phyloP scores from a whole-genome alignment of 2,797 vertebrate genomes.

The Hydrophis major region DNA sequence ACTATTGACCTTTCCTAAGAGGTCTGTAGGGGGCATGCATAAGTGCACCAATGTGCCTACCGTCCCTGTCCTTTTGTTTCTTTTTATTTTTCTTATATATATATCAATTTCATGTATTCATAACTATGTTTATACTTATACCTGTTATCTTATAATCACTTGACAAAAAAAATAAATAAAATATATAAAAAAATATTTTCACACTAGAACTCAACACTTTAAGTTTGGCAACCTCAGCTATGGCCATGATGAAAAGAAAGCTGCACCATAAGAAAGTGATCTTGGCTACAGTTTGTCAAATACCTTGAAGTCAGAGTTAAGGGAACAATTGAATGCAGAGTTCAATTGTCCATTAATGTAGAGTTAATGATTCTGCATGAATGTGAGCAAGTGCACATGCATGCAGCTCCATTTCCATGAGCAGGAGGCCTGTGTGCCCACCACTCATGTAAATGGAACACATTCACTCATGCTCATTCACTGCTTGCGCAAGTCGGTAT shows the following conservation, averaged over 20 bases:
- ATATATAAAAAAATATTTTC: neutral
- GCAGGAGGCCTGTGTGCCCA: neutral
- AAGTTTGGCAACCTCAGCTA: neutral
- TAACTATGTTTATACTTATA: too few species aligned
- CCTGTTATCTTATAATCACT: too few species aligned
- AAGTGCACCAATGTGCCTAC: too few species aligned
- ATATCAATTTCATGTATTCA: too few species aligned
- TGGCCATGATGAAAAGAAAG: neutral
- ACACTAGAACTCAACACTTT: neutral
- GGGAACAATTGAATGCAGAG: neutral
- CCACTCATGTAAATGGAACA: neutral
- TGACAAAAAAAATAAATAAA: too few species aligned
- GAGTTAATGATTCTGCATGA: neutral
- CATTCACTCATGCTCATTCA: too few species aligned
- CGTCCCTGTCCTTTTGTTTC: too few species aligned
- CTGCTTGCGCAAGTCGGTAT: neutral
- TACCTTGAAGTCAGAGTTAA: neutral
- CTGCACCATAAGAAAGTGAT: neutral
- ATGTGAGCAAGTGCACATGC: neutral
- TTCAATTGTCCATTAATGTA: neutral
- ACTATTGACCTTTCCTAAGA: too few species aligned
- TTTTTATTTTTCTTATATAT: too few species aligned
- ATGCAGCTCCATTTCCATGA: neutral
- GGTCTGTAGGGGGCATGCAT: too few species aligned
- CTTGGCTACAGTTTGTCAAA: neutral